Conservation (phyloP, 2,797 vertebrate genomes). For the Lateolabrax maculatus region DNA sequence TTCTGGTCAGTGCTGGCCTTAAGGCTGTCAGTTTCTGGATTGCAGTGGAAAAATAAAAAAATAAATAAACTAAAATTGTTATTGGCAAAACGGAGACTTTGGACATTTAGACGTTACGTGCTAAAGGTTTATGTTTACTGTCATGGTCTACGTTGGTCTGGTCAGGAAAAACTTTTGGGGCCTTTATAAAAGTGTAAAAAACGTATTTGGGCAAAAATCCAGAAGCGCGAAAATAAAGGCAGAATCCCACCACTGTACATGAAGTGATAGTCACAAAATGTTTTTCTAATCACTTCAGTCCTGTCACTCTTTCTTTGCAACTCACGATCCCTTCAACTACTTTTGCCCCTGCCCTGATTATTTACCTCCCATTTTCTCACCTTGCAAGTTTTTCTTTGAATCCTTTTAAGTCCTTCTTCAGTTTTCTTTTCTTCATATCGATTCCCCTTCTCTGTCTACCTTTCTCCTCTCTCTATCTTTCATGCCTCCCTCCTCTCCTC, state of each 20-base stretch:
- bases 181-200: constrained; percentile 9
- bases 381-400: constrained; percentile 42
- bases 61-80: constrained; percentile 14
- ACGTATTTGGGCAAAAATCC: constrained; percentile 18
- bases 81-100: background rate
- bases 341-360: constrained; percentile 42
- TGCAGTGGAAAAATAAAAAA: background rate
- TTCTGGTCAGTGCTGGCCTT: constrained; percentile 64
- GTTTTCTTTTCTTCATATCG: constrained; percentile 38
- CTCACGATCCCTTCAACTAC: constrained; percentile 16
- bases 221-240: constrained; percentile 25
- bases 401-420: constrained; percentile 45
- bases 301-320: constrained; percentile 36
- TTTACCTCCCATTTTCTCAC: constrained; percentile 48
- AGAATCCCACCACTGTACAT: constrained; percentile 25
- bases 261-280: constrained; percentile 28
- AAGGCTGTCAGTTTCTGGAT: constrained; percentile 41
- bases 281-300: constrained; percentile 50
- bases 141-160: background rate
- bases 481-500: constrained; percentile 57
- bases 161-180: background rate
- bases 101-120: background rate
- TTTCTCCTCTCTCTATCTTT: constrained; percentile 55
- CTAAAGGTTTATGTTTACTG: constrained; percentile 17
- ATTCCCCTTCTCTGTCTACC: constrained; percentile 41